phyloP scores from a whole-genome alignment of 2,797 vertebrate genomes.

The Petrocephalus schoutedeni region DNA sequence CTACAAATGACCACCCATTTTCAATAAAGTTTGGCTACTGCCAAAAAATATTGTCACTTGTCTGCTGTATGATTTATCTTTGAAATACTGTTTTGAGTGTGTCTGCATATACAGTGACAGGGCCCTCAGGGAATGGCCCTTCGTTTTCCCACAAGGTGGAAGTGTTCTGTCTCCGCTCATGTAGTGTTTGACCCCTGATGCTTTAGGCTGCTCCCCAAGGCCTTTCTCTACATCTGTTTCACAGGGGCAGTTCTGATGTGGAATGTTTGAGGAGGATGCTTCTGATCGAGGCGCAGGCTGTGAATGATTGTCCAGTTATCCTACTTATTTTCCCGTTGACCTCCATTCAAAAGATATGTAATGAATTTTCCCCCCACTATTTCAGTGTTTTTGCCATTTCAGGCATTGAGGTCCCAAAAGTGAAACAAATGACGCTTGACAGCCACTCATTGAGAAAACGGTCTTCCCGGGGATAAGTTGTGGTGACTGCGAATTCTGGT shows the following conservation, averaged over 20 bases:
- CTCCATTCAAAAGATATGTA: neutral
- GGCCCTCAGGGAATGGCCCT: neutral
- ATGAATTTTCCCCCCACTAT: neutral
- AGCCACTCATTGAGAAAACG: neutral
- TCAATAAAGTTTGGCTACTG: neutral
- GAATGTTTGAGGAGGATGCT: neutral
- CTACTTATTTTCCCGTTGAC: neutral
- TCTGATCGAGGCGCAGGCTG: neutral
- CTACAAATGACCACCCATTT: neutral
- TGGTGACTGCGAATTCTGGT: neutral
- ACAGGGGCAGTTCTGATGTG: neutral
- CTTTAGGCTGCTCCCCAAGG: neutral
- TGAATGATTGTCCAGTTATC: neutral
- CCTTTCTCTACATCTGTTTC: neutral
- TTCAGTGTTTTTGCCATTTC: neutral
- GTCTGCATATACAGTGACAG: neutral
- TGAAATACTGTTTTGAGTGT: neutral
- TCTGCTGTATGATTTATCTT: neutral
- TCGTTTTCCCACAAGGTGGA: neutral
- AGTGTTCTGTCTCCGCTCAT: neutral
- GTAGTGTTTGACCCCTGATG: neutral
- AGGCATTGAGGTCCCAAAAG: neutral
- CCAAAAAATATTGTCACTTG: neutral
- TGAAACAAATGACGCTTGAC: neutral
- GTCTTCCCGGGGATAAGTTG: neutral